Percentiles rank a stretch among this genome's conserved stretches.
Conservation (phyloP, 2,888 invertebrate species). For the Chrysotoxum bicinctum region DNA sequence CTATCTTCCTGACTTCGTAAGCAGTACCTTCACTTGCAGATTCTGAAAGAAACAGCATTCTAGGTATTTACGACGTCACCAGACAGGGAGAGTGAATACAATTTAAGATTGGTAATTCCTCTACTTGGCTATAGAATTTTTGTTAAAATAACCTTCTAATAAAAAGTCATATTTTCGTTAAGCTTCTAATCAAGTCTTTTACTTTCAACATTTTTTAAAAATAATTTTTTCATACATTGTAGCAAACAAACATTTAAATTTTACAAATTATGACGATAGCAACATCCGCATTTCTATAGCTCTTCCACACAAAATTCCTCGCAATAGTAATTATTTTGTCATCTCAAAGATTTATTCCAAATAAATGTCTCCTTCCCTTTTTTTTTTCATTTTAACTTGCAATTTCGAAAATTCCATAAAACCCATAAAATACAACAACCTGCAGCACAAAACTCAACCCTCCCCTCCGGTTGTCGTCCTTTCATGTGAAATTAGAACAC, state of each 20-base stretch:
- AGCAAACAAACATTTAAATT: neutral
- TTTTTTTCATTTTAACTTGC: neutral
- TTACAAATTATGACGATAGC: neutral
- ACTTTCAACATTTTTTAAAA: too few relatives aligned
- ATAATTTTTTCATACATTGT: too few relatives aligned
- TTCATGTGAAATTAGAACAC: conserved; percentile 61
- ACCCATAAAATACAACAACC: conserved; percentile 61
- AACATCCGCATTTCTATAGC: conserved; percentile 33
- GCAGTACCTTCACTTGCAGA: too few relatives aligned
- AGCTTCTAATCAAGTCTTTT: too few relatives aligned
- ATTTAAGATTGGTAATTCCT: too few relatives aligned
- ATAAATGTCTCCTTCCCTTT: conserved; percentile 48
- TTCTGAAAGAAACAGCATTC: too few relatives aligned
- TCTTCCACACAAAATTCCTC: conserved; percentile 12
- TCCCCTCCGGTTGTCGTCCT: neutral
- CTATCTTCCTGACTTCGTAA: too few relatives aligned
- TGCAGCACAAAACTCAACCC: conserved; percentile 34
- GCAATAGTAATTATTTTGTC: conserved; percentile 56
- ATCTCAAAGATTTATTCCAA: conserved; percentile 63
- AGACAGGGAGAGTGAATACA: too few relatives aligned
- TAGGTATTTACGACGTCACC: too few relatives aligned
- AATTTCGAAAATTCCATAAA: conserved; percentile 60
- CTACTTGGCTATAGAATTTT: too few relatives aligned
- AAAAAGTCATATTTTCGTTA: too few relatives aligned
- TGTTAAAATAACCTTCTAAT: too few relatives aligned